Conservation (phyloP, 2,113 vertebrate species). For the Ochotona curzoniae region DNA sequence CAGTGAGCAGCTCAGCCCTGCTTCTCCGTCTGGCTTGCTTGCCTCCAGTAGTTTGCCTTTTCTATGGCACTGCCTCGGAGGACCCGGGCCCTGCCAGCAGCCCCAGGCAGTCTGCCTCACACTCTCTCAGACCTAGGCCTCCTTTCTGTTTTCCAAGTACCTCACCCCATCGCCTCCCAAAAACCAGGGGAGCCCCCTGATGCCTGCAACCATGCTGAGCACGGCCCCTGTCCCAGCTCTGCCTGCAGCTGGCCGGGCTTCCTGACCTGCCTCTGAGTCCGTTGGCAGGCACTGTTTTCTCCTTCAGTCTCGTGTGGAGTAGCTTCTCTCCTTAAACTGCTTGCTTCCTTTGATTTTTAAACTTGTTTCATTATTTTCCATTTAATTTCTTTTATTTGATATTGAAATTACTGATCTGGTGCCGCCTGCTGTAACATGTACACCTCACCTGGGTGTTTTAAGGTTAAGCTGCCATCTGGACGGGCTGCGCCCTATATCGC, state of each 20-base stretch:
- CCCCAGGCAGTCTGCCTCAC: not conserved
- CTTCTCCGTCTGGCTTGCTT: not conserved
- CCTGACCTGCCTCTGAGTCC: not conserved
- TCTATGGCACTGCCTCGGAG: not conserved
- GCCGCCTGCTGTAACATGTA: not conserved
- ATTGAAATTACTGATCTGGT: not conserved
- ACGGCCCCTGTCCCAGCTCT: not conserved
- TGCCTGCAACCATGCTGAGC: too few relatives aligned
- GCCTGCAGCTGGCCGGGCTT: not conserved
- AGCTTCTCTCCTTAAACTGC: not conserved
- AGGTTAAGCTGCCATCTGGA: not conserved
- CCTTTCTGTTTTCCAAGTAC: too few relatives aligned
- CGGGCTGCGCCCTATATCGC: too few relatives aligned
- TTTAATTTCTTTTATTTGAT: not conserved
- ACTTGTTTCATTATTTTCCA: not conserved
- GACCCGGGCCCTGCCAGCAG: fast-evolving
- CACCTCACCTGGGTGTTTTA: not conserved
- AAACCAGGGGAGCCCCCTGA: not conserved
- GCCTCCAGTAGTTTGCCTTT: not conserved
- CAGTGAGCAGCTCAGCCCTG: not conserved
- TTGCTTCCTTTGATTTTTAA: conserved; percentile 3
- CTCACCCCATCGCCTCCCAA: not conserved
- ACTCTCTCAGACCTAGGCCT: not conserved
- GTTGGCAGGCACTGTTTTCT: not conserved
- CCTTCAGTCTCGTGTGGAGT: not conserved